Percentiles rank a stretch among this genome's conserved stretches.
These are phyloP conservation scores for Arizona elegans DNA, from an alignment of 2,113 vertebrate species.

Conservation along the genomic window DNA sequence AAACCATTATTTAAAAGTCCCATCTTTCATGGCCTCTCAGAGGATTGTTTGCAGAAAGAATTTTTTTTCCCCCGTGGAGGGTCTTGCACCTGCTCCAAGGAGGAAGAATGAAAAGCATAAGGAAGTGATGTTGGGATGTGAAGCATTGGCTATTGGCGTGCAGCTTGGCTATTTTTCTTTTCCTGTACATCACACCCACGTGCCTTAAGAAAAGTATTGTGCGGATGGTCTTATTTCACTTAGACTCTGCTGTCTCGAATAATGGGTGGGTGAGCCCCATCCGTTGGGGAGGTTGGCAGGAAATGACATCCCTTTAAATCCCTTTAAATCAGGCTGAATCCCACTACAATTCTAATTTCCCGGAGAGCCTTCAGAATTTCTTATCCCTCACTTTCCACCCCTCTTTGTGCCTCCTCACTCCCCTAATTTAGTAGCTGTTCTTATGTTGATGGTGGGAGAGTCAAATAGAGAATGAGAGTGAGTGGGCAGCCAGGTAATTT, in stretches of 20 bases:
- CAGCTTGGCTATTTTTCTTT: neutral
- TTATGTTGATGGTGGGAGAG: neutral
- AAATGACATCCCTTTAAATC: neutral
- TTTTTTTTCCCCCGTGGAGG: neutral
- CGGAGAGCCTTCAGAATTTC: neutral
- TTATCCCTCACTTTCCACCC: neutral
- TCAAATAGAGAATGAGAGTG: neutral
- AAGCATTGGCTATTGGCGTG: neutral
- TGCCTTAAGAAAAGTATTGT: neutral
- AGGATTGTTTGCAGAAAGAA: neutral
- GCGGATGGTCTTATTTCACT: neutral
- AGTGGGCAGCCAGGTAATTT: neutral
- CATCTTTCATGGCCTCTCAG: neutral
- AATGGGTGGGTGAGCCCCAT: neutral
- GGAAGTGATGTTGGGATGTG: neutral
- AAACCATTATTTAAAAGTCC: neutral
- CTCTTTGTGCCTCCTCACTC: neutral
- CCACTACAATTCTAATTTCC: neutral
- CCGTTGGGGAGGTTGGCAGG: too few species aligned
- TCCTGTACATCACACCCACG: neutral
- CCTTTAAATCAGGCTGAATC: neutral
- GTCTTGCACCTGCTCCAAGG: neutral
- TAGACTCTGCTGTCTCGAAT: neutral
- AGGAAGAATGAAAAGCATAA: neutral
- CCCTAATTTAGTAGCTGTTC: neutral